phyloP scores from a whole-genome alignment of 1,140 invertebrate genomes.

The Brachionus rotundiformis region DNA sequence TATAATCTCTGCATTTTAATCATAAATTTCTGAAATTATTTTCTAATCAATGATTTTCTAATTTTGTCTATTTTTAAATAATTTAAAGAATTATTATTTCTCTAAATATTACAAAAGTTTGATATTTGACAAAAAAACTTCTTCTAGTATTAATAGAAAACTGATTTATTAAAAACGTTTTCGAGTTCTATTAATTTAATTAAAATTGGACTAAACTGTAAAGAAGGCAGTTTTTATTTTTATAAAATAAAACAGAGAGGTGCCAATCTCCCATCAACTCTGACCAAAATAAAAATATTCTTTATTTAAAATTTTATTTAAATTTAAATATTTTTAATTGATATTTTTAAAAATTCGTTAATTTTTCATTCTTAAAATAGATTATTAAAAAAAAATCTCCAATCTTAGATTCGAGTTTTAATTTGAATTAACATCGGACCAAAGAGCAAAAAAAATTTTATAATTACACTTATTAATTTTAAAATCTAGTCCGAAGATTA shows the following conservation, averaged over 20 bases:
- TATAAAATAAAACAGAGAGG: neutral
- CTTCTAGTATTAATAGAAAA: too few species aligned
- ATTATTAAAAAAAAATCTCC: neutral
- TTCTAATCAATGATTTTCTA: too few species aligned
- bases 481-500: neutral
- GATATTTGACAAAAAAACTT: too few species aligned
- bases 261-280: neutral
- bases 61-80: too few species aligned
- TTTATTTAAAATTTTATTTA: constrained; percentile 24
- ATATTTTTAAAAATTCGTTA: neutral
- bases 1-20: too few species aligned
- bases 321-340: neutral
- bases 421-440: neutral
- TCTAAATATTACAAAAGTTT: too few species aligned
- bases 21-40: too few species aligned
- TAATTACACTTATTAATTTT: neutral
- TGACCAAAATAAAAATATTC: neutral
- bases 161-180: too few species aligned
- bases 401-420: neutral
- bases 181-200: too few species aligned
- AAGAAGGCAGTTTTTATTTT: neutral
- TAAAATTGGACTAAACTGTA: too few species aligned
- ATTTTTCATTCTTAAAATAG: neutral
- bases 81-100: too few species aligned
- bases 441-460: neutral